These are phyloP conservation scores for Caiman crocodilus DNA, from an alignment of 2,797 vertebrate species.

Conservation along the genomic window DNA sequence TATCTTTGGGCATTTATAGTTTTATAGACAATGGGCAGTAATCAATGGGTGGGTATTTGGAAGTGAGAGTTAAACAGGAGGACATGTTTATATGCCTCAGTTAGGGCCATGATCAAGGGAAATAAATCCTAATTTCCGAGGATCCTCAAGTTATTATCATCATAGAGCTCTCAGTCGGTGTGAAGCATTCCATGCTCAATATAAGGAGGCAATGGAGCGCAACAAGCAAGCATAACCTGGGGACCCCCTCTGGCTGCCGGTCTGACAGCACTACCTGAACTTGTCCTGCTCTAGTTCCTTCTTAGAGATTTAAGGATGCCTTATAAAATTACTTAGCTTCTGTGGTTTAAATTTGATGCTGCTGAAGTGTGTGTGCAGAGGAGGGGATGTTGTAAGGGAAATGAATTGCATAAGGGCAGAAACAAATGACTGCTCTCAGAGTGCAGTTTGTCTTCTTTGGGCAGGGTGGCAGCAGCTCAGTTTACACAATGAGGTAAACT, in stretches of 20 bases:
- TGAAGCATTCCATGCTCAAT: neutral
- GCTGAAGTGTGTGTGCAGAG: neutral
- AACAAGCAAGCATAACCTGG: neutral
- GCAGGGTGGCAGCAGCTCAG: neutral
- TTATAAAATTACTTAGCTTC: neutral
- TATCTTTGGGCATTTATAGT: neutral
- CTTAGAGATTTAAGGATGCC: neutral
- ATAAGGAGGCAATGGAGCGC: neutral
- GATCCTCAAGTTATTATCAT: neutral
- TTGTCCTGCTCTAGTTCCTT: neutral
- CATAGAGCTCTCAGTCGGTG: neutral
- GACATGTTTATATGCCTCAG: neutral
- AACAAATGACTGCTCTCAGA: slow-evolving; percentile 28
- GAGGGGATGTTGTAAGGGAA: neutral
- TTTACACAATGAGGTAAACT: slow-evolving; percentile 22
- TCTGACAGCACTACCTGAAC: neutral
- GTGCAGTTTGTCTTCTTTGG: slow-evolving; percentile 47
- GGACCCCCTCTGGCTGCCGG: neutral
- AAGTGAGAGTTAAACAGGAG: neutral
- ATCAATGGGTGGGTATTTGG: neutral
- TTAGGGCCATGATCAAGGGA: neutral
- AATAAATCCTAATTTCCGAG: neutral
- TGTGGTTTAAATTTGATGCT: neutral
- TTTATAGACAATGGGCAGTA: neutral
- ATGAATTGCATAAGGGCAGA: neutral